Conservation (phyloP, 1,140 invertebrate genomes). For the Listronotus bonariensis region DNA sequence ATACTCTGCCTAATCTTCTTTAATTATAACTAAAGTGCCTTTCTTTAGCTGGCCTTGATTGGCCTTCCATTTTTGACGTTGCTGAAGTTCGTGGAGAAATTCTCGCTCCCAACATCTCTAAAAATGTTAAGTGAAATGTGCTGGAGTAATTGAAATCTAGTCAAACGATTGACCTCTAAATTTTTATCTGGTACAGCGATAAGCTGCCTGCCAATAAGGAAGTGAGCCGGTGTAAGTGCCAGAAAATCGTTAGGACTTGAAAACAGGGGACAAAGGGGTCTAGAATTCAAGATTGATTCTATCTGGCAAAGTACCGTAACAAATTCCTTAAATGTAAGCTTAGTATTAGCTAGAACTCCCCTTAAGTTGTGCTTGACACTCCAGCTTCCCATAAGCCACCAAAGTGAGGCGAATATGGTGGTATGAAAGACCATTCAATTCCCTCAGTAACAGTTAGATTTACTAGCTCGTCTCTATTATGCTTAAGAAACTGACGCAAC, state of each 20-base stretch:
- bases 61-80: slow-evolving; percentile 33
- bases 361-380: not conserved
- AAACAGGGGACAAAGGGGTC: not conserved
- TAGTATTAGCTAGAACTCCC: not conserved
- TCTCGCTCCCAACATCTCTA: slow-evolving; percentile 45
- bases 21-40: slow-evolving; percentile 35
- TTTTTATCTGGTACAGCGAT: slow-evolving; percentile 22
- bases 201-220: slow-evolving; percentile 36
- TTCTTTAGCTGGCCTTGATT: not conserved
- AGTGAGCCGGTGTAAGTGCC: slow-evolving; percentile 40
- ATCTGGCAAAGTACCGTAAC: not conserved
- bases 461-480: not conserved
- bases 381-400: slow-evolving; percentile 5
- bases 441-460: not conserved
- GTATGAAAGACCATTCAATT: slow-evolving; percentile 4
- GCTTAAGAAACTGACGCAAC: not conserved
- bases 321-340: slow-evolving; percentile 4
- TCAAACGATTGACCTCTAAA: slow-evolving; percentile 17
- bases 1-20: too few species aligned
- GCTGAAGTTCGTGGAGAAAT: slow-evolving; percentile 41
- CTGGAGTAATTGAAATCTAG: slow-evolving; percentile 25
- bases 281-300: not conserved
- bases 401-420: not conserved
- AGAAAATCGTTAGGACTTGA: slow-evolving; percentile 18
- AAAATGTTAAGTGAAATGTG: slow-evolving; percentile 39